Evolutionary conservation across 2,113 vertebrate species (phyloP).

Genomic region (Terrapene triunguis): DNA sequence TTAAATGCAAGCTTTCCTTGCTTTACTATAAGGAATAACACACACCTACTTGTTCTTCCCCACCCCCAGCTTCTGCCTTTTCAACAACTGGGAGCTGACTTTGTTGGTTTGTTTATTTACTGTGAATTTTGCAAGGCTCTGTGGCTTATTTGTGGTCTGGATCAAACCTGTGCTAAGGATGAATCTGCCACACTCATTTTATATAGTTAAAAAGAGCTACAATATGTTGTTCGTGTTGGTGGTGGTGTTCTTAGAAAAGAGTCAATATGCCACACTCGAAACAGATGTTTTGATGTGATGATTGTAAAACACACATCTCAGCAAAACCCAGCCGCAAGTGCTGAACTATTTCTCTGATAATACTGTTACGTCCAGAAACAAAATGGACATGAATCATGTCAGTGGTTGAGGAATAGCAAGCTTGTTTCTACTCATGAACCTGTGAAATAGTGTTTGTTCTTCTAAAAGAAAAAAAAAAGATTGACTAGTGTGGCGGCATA

Average conservation of each 20-base stretch:
- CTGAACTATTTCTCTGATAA: constrained; percentile 51
- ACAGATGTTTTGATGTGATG: background rate
- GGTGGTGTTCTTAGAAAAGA: background rate
- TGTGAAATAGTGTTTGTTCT: background rate
- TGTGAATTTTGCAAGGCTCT: background rate
- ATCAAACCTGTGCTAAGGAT: background rate
- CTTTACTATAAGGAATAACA: background rate
- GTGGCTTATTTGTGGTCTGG: background rate
- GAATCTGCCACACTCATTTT: background rate
- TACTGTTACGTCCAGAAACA: constrained; percentile 34
- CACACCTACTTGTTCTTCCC: background rate
- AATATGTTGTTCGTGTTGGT: background rate
- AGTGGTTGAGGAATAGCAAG: constrained; percentile 47
- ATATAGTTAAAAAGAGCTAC: background rate
- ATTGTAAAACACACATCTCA: constrained; percentile 27
- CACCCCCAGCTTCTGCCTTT: background rate
- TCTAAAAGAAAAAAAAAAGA: background rate
- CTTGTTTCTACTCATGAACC: constrained; percentile 11
- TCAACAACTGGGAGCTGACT: background rate
- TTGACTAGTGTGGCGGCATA: background rate
- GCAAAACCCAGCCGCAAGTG: constrained; percentile 30
- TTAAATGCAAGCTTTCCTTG: background rate
- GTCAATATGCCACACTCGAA: background rate
- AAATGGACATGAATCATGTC: constrained; percentile 34
- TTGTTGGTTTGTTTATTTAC: background rate